Conservation (phyloP, 2,797 vertebrate species). For the Chelmon rostratus region DNA sequence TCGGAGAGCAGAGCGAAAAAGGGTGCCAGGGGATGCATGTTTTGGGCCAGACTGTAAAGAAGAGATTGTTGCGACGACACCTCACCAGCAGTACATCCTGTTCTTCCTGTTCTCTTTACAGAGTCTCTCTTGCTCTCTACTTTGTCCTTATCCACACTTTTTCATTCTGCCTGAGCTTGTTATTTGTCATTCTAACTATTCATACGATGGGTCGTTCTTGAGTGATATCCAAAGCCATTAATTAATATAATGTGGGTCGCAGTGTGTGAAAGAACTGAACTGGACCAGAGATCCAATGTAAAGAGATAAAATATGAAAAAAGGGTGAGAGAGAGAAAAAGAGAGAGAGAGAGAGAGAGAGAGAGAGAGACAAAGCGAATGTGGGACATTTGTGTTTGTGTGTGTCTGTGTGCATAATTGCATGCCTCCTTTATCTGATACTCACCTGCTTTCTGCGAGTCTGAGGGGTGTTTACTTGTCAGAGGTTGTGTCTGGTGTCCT, state of each 20-base stretch:
- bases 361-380: not conserved
- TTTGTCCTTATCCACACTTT: not conserved
- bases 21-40: slow-evolving; percentile 8
- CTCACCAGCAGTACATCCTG: slow-evolving; percentile 30
- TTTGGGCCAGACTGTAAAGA: slow-evolving; percentile 2
- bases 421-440: slow-evolving; percentile 33
- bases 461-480: slow-evolving; percentile 62
- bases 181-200: slow-evolving; percentile 8
- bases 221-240: slow-evolving; percentile 16
- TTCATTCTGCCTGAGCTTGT: not conserved
- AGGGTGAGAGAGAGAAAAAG: too few species aligned
- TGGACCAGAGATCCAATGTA: not conserved
- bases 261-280: slow-evolving; percentile 3
- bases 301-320: slow-evolving; percentile 17
- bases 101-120: slow-evolving; percentile 25
- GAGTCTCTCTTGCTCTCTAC: not conserved
- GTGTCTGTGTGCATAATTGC: slow-evolving; percentile 43
- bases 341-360: too few species aligned
- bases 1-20: slow-evolving; percentile 15
- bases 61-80: not conserved
- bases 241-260: slow-evolving; percentile 36
- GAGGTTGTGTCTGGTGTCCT: slow-evolving; percentile 48
- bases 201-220: slow-evolving; percentile 14
- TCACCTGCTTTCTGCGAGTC: slow-evolving; percentile 41
- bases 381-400: not conserved